Conservation (phyloP, 1,140 invertebrate species). For the Berghia stephanieae region DNA sequence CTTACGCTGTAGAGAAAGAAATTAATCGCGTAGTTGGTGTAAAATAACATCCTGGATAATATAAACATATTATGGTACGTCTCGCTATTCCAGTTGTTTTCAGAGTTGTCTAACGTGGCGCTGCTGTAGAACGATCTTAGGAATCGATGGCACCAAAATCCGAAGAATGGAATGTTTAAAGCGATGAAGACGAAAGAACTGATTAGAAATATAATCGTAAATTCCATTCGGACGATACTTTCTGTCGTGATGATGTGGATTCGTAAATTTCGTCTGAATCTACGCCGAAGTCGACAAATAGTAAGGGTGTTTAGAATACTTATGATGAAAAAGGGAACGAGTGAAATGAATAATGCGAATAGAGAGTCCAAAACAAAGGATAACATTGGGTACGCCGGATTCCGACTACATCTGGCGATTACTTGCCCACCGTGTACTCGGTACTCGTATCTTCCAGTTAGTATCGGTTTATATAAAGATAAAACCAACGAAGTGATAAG, state of each 20-base stretch:
- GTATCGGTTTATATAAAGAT: slow-evolving; percentile 50
- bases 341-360: slow-evolving; percentile 54
- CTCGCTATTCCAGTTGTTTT: too few species aligned
- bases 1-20: slow-evolving; percentile 63
- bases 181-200: too few species aligned
- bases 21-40: slow-evolving; percentile 62
- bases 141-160: too few species aligned
- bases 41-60: too few species aligned
- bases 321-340: slow-evolving; percentile 55
- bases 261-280: too few species aligned
- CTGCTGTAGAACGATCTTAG: too few species aligned
- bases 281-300: slow-evolving; percentile 49
- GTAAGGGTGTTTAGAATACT: slow-evolving; percentile 52
- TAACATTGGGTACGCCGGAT: slow-evolving; percentile 37
- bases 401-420: slow-evolving; percentile 41
- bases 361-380: slow-evolving; percentile 56
- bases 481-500: slow-evolving; percentile 38
- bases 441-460: slow-evolving; percentile 41
- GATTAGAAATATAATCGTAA: too few species aligned
- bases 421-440: slow-evolving; percentile 32
- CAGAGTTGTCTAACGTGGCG: too few species aligned
- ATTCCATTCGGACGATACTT: too few species aligned
- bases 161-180: too few species aligned
- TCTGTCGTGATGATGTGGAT: too few species aligned
- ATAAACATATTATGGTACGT: too few species aligned